These are phyloP conservation scores for Ophthalmolycus amberensis DNA, from an alignment of 2,113 vertebrate species.

Conservation along the genomic window DNA sequence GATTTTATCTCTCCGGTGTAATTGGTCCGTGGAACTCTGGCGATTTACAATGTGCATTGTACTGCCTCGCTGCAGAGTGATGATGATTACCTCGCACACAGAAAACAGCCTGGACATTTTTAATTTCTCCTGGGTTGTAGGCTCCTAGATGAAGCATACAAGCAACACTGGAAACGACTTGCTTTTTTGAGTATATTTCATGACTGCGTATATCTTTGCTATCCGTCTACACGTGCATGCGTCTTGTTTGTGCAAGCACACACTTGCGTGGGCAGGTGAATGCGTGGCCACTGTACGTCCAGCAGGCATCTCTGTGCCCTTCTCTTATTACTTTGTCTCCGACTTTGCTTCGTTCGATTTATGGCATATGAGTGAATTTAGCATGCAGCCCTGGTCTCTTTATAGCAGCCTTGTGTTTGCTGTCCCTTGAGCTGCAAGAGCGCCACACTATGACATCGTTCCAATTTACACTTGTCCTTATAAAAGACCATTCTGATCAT, in stretches of 20 bases:
- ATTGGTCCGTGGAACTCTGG: constrained; percentile 70
- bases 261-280: constrained; percentile 15
- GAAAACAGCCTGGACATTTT: constrained; percentile 44
- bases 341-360: constrained; percentile 76
- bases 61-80: constrained; percentile 53
- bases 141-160: constrained; percentile 10
- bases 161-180: constrained; percentile 26
- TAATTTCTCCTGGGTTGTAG: constrained; percentile 51
- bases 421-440: constrained; percentile 32
- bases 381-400: constrained; percentile 67
- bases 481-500: constrained; percentile 35
- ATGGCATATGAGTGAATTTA: constrained; percentile 68
- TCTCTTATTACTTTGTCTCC: constrained; percentile 76
- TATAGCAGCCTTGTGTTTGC: constrained; percentile 66
- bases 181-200: constrained; percentile 18
- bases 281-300: constrained; percentile 41
- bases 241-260: constrained; percentile 19
- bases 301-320: constrained; percentile 65
- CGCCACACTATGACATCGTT: constrained; percentile 39
- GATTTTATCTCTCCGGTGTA: constrained; percentile 75
- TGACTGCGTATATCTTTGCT: constrained; percentile 1
- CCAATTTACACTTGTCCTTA: constrained; percentile 30
- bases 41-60: constrained; percentile 62
- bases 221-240: constrained; percentile 17
- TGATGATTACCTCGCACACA: constrained; percentile 65